Evolutionary conservation across 2,888 invertebrate species (phyloP), one percentile per base, ranked within the genome.

Genomic region (Tolmerus cingulatus): DNA sequence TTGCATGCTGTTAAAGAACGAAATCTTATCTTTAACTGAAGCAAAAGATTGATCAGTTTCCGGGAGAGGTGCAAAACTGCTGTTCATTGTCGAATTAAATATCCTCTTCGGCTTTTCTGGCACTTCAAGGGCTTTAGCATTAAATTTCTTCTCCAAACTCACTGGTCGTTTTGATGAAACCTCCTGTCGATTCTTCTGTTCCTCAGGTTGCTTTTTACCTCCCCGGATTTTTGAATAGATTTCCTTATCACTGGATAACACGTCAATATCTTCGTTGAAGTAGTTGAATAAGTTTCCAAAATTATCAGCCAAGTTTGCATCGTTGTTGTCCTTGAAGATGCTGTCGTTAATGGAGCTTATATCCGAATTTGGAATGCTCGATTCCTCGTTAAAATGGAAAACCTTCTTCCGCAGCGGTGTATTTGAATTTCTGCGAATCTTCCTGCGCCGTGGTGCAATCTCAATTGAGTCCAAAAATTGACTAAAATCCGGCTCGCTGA

Each of bases 11-110:
- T 91, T 91, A 57, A 91, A 92, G 2, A 92, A 88, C 74, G 91
- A 43, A 0, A 90, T 91, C 74, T 92, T 92, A 82, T 92, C 92
- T 88, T 90, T 92, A 3, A 92, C 92, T 2, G 91, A 91, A 12
- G 92, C 27, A 66, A 66, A 66, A 12, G 66, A 66, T 27, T 66
- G 66, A 23, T 66, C 66, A 9, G 51, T 43, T 23, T 43, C 27
- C 14, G 82, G 82, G 4, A 37, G 34, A 57, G 57, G 82, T 30
- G 37, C 34, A 66, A 19, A 37, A 34, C 57, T 37, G 30, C 55
- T 84, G 37, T 37, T n/a, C 37, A 57, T 66, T 37, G 40, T 76
- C 14, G 76, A 76, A 76, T 76, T 76, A 19, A 40, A 76, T 37
- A 76, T 76, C 16, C n/a, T 76, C 12, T 19, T 66, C 23, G 66